Evolutionary conservation across 1,140 invertebrate genomes (phyloP).

Genomic region (Euwallacea fornicatus): DNA sequence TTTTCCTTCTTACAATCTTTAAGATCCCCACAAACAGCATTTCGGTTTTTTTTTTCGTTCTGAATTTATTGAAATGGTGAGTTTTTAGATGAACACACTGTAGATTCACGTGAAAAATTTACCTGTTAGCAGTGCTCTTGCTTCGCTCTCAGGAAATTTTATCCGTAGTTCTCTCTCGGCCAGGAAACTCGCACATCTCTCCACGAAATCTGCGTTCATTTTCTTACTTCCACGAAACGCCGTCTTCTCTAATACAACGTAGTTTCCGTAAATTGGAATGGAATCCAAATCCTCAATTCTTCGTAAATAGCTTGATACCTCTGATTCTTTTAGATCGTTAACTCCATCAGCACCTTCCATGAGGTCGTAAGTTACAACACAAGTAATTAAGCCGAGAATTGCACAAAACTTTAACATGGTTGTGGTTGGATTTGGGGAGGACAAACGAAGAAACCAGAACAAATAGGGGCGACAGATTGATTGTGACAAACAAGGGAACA

Average conservation of each 20-base stretch:
- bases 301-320: slow-evolving; percentile 55
- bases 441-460: slow-evolving; percentile 1
- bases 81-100: slow-evolving; percentile 21
- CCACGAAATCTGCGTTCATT: slow-evolving; percentile 42
- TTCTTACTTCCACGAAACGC: slow-evolving; percentile 48
- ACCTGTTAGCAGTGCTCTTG: slow-evolving; percentile 46
- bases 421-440: slow-evolving; percentile 5
- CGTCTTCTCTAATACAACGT: slow-evolving; percentile 47
- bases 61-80: neutral
- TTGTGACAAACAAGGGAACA: neutral
- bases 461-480: neutral
- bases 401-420: neutral
- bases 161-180: slow-evolving; percentile 54
- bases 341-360: too few species aligned
- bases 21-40: too few species aligned
- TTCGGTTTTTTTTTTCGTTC: too few species aligned
- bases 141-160: slow-evolving; percentile 49
- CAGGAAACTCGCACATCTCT: slow-evolving; percentile 55
- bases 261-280: slow-evolving; percentile 53
- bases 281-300: slow-evolving; percentile 52
- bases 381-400: neutral
- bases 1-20: too few species aligned
- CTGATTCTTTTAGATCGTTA: slow-evolving; percentile 46
- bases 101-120: slow-evolving; percentile 35
- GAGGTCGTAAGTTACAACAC: too few species aligned